These are phyloP conservation scores for Eupeodes corollae DNA, from an alignment of 1,140 invertebrate species.

Conservation along the genomic window DNA sequence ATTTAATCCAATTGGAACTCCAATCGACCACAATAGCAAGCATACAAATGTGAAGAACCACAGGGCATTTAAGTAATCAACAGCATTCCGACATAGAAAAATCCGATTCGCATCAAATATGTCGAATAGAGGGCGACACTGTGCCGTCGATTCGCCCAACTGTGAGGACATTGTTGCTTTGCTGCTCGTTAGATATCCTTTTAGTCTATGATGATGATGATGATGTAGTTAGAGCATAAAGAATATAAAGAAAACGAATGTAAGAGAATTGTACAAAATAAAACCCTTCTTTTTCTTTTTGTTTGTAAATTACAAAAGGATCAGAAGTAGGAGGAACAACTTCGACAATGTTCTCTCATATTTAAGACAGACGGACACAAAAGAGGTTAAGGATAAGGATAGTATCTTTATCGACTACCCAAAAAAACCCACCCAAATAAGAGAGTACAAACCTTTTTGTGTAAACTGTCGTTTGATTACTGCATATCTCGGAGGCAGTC, in stretches of 20 bases:
- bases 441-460: conserved; percentile 33
- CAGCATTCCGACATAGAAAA: conserved; percentile 55
- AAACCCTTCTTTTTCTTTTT: not conserved
- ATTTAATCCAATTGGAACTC: conserved; percentile 35
- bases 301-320: not conserved
- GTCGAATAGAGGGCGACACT: conserved; percentile 60
- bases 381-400: too few relatives aligned
- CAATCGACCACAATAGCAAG: conserved; percentile 34
- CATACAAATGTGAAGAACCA: conserved; percentile 43
- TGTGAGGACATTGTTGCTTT: conserved; percentile 50
- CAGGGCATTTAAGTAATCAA: conserved; percentile 55
- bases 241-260: conserved; percentile 4
- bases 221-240: conserved; percentile 5
- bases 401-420: too few relatives aligned
- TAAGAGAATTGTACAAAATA: conserved; percentile 3
- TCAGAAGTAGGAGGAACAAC: too few relatives aligned
- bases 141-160: conserved; percentile 48
- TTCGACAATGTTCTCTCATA: too few relatives aligned
- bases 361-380: too few relatives aligned
- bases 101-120: conserved; percentile 52
- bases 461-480: conserved; percentile 35
- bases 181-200: conserved; percentile 53
- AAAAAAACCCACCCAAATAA: too few relatives aligned
- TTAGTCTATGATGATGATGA: conserved; percentile 42
- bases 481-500: conserved; percentile 57